Evolutionary conservation across 2,113 vertebrate genomes (phyloP), one percentile per base, ranked within the genome.

Genomic region (Silurus asotus): DNA sequence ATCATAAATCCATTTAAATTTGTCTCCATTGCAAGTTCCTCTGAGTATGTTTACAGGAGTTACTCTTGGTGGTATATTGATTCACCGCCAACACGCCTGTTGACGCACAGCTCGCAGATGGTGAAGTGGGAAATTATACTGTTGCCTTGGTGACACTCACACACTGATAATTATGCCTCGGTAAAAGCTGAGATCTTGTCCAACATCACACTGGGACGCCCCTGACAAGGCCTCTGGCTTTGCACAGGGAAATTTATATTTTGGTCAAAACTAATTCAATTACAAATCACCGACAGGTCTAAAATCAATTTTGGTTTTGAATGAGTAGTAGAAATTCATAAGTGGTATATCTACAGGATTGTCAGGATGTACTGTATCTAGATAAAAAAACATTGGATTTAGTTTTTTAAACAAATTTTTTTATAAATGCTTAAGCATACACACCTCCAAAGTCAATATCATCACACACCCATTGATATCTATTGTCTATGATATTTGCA

Each of bases 141-240:
- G 91, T 92, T 94, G 91, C 92, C 92, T 81, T 93, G 89, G 92
- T 90, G 88, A 93, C 81, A 72, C 64, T 86, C 69, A 85, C 85
- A 88, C 86, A 87, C 87, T 69, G 87, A 82, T 91, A 91, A 92
- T 93, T 93, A 91, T 90, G 84, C 82, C 70, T 83, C 17, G 74
- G 17, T 79, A 65, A 77, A 85, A 82, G 86, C 25, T 48, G 59
- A 28, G 61, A 69, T 83, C 37, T 64, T 11, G 49, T 70, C 74
- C 62, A 64, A n/a, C 15, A 23, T 51, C 80, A 53, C 53, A 45
- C 45, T 75, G 65, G 84, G 84, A 49, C 23, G 74, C 53, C 69
- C 23, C n/a, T 81, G 78, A n/a, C 70, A n/a, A 80, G 83, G 82
- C 49, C 56, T 20, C 17, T 15, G 20, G 6, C 58, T 58, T 48